Base-by-base conservation (phyloP, 2,888 invertebrate genomes). In the Hypena proboscidalis region DNA sequence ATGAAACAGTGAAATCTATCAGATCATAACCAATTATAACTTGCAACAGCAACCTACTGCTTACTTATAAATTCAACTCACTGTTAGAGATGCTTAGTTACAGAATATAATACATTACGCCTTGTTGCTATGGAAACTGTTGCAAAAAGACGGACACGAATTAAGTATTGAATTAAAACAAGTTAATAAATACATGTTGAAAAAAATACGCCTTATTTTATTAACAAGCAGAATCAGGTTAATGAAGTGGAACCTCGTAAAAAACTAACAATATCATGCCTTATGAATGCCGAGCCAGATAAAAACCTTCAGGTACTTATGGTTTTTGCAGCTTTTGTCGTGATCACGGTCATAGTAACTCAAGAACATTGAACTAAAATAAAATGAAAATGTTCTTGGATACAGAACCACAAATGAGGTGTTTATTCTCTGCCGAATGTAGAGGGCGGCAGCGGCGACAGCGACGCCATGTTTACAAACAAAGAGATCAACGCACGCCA, bases 401-500 rank as follows among this genome's bases (percentile, higher is more conserved):
- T 65, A 55, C 60, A 58, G 64, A 72, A 73, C 65, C 63, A 56
- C 45, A 17, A 48, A 41, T 26, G 41, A 23, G 37, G 32, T 55
- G 52, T 44, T 60, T 48, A 61, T 56, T 61, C 50, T 58, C 35
- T 40, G 45, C 39, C 40, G 33, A 48, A 36, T 51, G 53, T 54
- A 34, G 58, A 68, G 72, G 70, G 70, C 67, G 62, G 63, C 67
- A 65, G 58, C 70, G 66, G 58, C 69, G 70, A 60, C 74, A 67
- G 60, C 76, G 79, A 72, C 79, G 84, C 80, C 84, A 83, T 91
- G 91, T 91, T 91, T 91, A 90, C 87, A 90, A 91, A 91, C 91
- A 91, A 90, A 84, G 82, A 89, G 91, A 91, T 86, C 90, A 91
- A 91, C 75, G 91, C 70, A 77, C 91, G 79, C 77, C 73, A 91